Evolutionary conservation across 1,140 invertebrate species (phyloP).

Genomic region (Chionoecetes opilio): DNA sequence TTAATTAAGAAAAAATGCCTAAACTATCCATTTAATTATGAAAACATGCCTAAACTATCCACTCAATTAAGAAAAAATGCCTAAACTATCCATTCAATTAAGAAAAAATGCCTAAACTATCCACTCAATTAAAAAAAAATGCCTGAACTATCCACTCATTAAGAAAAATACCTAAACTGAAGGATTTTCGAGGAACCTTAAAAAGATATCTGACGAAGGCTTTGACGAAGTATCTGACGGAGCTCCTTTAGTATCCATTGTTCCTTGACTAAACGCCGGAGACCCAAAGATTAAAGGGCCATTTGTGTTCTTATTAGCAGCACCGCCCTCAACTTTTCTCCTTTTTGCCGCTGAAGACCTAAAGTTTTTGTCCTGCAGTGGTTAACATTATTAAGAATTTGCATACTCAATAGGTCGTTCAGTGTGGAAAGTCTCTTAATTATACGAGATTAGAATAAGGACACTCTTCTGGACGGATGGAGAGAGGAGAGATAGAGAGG

Average conservation of each 20-base stretch:
- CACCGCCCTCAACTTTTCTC: background rate
- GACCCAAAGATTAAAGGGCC: background rate
- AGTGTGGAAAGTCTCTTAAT: background rate
- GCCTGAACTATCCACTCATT: too few species aligned
- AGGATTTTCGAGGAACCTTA: too few species aligned
- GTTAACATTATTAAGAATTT: constrained; percentile 22
- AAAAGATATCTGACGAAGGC: too few species aligned
- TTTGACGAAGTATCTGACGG: background rate
- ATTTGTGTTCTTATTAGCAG: background rate
- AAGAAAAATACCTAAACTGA: too few species aligned
- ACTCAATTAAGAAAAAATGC: too few species aligned
- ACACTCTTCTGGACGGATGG: background rate
- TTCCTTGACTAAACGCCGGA: background rate
- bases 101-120: too few species aligned
- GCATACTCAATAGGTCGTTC: background rate
- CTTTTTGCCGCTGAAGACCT: background rate
- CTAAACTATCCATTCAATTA: too few species aligned
- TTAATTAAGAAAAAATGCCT: too few species aligned
- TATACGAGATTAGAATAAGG: background rate
- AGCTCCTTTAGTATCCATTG: background rate
- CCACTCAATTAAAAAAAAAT: too few species aligned
- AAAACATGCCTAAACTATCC: too few species aligned
- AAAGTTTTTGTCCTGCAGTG: background rate
- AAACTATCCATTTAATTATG: too few species aligned
- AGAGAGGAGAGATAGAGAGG: background rate